phyloP scores from a whole-genome alignment of 1,140 invertebrate species.

The Drosophila erecta region DNA sequence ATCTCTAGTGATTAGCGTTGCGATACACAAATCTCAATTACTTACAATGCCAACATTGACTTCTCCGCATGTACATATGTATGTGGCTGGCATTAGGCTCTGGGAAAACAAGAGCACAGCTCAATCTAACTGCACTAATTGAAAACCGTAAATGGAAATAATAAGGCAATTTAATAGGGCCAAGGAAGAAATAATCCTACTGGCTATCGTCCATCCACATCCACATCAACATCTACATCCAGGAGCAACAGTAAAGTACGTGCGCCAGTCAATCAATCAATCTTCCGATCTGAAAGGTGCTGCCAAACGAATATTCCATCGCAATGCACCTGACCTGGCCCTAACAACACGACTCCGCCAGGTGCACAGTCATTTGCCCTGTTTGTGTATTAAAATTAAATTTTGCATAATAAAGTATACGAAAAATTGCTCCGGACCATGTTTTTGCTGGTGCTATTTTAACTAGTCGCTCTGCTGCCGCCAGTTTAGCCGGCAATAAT shows the following conservation, averaged over 20 bases:
- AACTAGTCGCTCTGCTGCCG: constrained; percentile 3
- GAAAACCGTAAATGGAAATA: constrained; percentile 41
- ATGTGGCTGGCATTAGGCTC: background rate
- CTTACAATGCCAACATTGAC: constrained; percentile 1
- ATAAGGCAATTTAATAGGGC: constrained; percentile 19
- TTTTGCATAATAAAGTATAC: constrained; percentile 74
- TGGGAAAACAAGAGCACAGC: background rate
- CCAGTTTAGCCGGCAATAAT: constrained; percentile 17
- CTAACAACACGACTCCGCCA: background rate
- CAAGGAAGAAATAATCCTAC: constrained; percentile 5
- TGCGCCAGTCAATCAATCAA: constrained; percentile 39
- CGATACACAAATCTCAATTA: constrained; percentile 15
- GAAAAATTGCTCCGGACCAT: constrained; percentile 37
- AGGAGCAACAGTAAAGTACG: background rate
- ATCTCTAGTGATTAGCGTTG: background rate
- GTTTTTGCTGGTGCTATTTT: constrained; percentile 17
- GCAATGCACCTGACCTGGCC: constrained; percentile 1
- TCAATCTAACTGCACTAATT: constrained; percentile 18
- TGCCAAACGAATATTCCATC: constrained; percentile 23
- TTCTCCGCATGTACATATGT: background rate
- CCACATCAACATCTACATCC: background rate
- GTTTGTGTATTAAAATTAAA: constrained; percentile 76
- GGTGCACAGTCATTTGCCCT: constrained; percentile 38
- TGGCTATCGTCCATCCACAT: constrained; percentile 2
- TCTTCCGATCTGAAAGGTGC: constrained; percentile 18